Percentiles rank a stretch among this genome's conserved stretches.
These are phyloP conservation scores for Neopipo cinnamomea DNA, from an alignment of 2,113 vertebrate genomes.

Conservation along the genomic window DNA sequence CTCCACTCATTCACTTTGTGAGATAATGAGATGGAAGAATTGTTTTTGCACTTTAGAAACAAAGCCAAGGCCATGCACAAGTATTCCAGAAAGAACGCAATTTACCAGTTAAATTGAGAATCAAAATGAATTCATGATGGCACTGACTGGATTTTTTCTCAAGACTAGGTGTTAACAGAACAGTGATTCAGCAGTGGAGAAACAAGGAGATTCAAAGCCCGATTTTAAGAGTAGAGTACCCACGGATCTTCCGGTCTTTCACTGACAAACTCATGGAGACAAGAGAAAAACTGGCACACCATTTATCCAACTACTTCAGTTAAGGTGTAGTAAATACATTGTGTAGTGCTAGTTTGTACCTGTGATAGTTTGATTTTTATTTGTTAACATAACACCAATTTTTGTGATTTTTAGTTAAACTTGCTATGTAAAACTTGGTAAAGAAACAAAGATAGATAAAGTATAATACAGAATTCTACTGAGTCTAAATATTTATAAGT, in stretches of 20 bases:
- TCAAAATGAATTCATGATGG: not conserved
- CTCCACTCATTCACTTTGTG: not conserved
- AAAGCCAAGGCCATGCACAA: not conserved
- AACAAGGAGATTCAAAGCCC: not conserved
- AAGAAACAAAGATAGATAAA: not conserved
- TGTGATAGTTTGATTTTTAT: not conserved
- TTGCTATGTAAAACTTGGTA: not conserved
- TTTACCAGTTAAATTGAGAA: not conserved
- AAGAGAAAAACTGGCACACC: not conserved
- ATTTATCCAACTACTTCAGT: not conserved
- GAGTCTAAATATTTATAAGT: not conserved
- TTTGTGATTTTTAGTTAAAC: not conserved
- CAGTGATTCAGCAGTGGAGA: not conserved
- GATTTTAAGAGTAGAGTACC: not conserved
- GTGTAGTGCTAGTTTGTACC: not conserved
- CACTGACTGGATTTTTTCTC: not conserved
- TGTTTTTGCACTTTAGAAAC: not conserved
- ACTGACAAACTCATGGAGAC: not conserved
- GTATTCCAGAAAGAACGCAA: not conserved
- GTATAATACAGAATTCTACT: not conserved
- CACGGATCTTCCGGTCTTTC: not conserved
- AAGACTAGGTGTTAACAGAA: not conserved
- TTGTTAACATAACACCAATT: not conserved
- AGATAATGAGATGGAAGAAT: not conserved
- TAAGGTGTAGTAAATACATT: not conserved